Percentiles rank a stretch among this genome's conserved stretches.
These are phyloP conservation scores for Caenorhabditis sinica DNA, from an alignment of 2,888 invertebrate genomes.

Conservation along the genomic window DNA sequence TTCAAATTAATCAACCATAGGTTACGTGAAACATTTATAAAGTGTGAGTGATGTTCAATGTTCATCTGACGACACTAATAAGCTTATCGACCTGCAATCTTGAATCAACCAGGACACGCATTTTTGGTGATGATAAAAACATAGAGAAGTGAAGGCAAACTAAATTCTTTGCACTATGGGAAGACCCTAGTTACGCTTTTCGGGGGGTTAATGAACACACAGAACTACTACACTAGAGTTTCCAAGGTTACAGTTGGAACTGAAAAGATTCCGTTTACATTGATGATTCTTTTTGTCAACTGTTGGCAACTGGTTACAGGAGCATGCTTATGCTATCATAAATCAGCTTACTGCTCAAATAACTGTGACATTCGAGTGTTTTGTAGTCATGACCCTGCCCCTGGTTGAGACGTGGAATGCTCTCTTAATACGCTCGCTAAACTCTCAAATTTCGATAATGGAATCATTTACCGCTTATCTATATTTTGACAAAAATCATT, in stretches of 20 bases:
- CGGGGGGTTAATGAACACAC: neutral
- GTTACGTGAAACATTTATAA: neutral
- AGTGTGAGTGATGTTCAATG: conserved; percentile 24
- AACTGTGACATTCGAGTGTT: neutral
- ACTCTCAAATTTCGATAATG: conserved; percentile 52
- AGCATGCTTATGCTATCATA: neutral
- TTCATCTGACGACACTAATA: conserved; percentile 38
- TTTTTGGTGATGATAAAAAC: conserved; percentile 26
- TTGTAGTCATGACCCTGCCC: conserved; percentile 10
- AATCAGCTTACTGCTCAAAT: neutral
- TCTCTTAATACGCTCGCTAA: conserved; percentile 48
- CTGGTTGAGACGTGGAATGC: conserved; percentile 45
- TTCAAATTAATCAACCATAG: neutral
- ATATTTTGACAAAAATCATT: conserved; percentile 58
- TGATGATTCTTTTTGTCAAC: neutral
- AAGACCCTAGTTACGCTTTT: neutral
- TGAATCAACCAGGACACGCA: conserved; percentile 35
- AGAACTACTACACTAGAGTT: neutral
- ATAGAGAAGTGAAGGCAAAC: conserved; percentile 2
- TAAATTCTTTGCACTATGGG: conserved; percentile 16
- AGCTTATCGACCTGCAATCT: conserved; percentile 34
- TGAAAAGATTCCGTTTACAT: neutral
- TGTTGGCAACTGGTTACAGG: neutral
- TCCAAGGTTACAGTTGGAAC: neutral
- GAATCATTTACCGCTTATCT: conserved; percentile 59